A percentile compares a stretch with the other conserved stretches of the same genome.
Evolutionary conservation across 2,113 vertebrate genomes (phyloP).

Genomic region (Gobiocypris rarus): DNA sequence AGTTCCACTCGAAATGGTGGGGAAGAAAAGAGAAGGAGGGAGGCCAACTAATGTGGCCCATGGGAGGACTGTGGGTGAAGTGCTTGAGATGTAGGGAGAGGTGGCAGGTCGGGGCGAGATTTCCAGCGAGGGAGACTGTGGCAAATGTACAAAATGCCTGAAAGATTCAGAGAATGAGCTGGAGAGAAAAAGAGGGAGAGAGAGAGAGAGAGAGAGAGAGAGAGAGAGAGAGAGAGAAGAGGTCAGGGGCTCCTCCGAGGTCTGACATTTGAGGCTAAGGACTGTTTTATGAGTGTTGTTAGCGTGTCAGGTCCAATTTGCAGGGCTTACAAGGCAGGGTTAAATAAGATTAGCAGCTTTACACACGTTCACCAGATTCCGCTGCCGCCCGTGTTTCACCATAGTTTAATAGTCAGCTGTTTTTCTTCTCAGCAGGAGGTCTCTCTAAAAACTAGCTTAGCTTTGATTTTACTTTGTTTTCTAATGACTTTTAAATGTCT

Average conservation of each 20-base stretch:
- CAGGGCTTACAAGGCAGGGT: slow-evolving; percentile 81
- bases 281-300: slow-evolving; percentile 80
- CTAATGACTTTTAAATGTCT: background rate
- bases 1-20: slow-evolving; percentile 54
- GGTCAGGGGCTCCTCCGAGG: slow-evolving; percentile 83
- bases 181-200: background rate
- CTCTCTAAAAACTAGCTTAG: background rate
- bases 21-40: slow-evolving; percentile 54
- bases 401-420: slow-evolving; percentile 84
- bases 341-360: slow-evolving; percentile 88
- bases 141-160: background rate
- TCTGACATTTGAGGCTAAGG: slow-evolving; percentile 85
- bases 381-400: slow-evolving; percentile 65
- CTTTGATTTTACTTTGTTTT: slow-evolving; percentile 3
- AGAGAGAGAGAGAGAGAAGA: slow-evolving; percentile 35
- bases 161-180: slow-evolving; percentile 25
- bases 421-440: slow-evolving; percentile 7
- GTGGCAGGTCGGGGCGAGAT: background rate
- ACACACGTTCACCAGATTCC: slow-evolving; percentile 80
- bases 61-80: slow-evolving; percentile 20
- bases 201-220: background rate
- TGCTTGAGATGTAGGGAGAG: slow-evolving; percentile 14
- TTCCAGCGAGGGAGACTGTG: background rate
- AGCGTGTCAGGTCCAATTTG: slow-evolving; percentile 85
- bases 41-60: slow-evolving; percentile 60